phyloP scores from a whole-genome alignment of 2,888 invertebrate species.

The Drosophila infuscata region DNA sequence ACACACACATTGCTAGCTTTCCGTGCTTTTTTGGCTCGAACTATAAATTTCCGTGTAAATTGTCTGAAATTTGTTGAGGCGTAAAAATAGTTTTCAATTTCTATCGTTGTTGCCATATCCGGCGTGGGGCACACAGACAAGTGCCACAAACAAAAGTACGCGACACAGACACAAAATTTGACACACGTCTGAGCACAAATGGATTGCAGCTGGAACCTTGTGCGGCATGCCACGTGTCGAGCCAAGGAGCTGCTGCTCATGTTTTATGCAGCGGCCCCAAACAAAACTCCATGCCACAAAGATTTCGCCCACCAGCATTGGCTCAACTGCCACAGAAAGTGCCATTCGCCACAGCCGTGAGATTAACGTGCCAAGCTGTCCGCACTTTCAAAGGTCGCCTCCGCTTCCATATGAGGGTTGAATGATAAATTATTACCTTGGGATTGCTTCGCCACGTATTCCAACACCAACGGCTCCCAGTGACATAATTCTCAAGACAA shows the following conservation, averaged over 20 bases:
- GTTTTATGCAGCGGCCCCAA: slow-evolving; percentile 65
- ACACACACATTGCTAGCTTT: slow-evolving; percentile 2
- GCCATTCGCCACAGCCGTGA: slow-evolving; percentile 20
- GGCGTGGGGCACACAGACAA: slow-evolving; percentile 27
- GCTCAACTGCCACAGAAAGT: slow-evolving; percentile 5
- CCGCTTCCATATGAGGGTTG: slow-evolving; percentile 1
- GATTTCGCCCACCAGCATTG: slow-evolving; percentile 21
- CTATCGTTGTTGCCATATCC: slow-evolving; percentile 42
- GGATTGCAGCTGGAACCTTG: slow-evolving; percentile 57
- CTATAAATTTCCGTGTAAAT: slow-evolving; percentile 57
- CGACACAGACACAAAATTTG: slow-evolving; percentile 57
- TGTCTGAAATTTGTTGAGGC: slow-evolving; percentile 61
- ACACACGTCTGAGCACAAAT: slow-evolving; percentile 67
- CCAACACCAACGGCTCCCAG: not conserved
- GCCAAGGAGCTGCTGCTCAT: slow-evolving; percentile 53
- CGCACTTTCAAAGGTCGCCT: slow-evolving; percentile 42
- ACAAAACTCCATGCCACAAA: slow-evolving; percentile 27
- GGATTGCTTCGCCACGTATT: slow-evolving; percentile 3
- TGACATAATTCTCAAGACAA: not conserved
- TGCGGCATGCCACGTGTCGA: slow-evolving; percentile 38
- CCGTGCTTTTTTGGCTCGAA: slow-evolving; percentile 33
- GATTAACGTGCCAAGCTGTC: slow-evolving; percentile 38
- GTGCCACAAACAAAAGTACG: slow-evolving; percentile 46
- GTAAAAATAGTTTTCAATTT: slow-evolving; percentile 73
- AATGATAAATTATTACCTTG: slow-evolving; percentile 39